These are phyloP conservation scores for Drosophila funebris DNA, from an alignment of 1,140 invertebrate species.

Conservation along the genomic window DNA sequence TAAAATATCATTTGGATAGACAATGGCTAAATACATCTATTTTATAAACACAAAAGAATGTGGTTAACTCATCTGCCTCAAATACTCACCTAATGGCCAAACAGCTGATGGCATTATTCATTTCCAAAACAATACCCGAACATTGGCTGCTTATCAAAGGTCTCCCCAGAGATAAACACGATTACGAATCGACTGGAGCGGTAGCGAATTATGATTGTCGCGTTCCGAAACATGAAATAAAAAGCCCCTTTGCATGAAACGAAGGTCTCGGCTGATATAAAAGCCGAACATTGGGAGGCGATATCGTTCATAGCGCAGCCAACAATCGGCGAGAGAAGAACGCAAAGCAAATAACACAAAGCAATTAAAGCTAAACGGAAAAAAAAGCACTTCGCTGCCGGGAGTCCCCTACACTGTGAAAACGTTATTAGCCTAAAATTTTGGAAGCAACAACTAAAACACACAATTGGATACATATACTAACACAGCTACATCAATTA, in stretches of 20 bases:
- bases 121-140: not conserved
- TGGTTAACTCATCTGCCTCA: not conserved
- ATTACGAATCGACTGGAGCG: slow-evolving; percentile 19
- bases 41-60: slow-evolving; percentile 7
- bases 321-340: slow-evolving; percentile 33
- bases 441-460: slow-evolving; percentile 16
- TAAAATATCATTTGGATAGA: not conserved
- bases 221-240: slow-evolving; percentile 32
- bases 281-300: slow-evolving; percentile 31
- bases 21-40: not conserved
- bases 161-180: slow-evolving; percentile 30
- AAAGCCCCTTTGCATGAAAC: slow-evolving; percentile 52
- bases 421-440: slow-evolving; percentile 28
- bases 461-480: slow-evolving; percentile 58
- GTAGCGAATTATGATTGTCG: slow-evolving; percentile 11
- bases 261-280: slow-evolving; percentile 51
- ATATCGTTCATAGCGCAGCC: slow-evolving; percentile 58
- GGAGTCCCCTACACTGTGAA: slow-evolving; percentile 48
- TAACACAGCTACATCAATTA: slow-evolving; percentile 21
- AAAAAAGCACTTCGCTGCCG: slow-evolving; percentile 29
- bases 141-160: slow-evolving; percentile 39
- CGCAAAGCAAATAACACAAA: slow-evolving; percentile 12
- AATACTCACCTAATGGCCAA: not conserved
- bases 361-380: slow-evolving; percentile 8
- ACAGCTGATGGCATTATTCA: slow-evolving; percentile 48